Evolutionary conservation across 2,888 invertebrate species (phyloP).

Genomic region (Ochropacha duplaris): DNA sequence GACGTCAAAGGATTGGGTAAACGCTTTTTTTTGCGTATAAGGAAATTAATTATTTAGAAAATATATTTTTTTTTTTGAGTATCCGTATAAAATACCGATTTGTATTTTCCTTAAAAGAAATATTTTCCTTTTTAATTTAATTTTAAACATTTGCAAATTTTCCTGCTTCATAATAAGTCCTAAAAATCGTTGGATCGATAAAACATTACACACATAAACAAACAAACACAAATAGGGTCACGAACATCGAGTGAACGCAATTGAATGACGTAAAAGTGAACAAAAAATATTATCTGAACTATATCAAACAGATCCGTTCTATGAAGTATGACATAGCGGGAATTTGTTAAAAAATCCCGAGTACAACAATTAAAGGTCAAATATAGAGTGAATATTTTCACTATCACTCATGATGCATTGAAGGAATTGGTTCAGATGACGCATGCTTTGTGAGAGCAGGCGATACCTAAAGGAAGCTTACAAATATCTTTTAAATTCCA

Average conservation of each 20-base stretch:
- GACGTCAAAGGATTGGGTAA: constrained; percentile 16
- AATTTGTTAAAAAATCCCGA: constrained; percentile 32
- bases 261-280: not conserved
- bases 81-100: too few relatives aligned
- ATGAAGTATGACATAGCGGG: constrained; percentile 30
- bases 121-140: too few relatives aligned
- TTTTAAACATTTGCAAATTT: not conserved
- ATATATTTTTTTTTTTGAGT: too few relatives aligned
- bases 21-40: not conserved
- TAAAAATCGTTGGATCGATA: not conserved
- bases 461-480: not conserved
- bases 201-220: not conserved
- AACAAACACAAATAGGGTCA: too few relatives aligned
- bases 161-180: not conserved
- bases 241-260: not conserved
- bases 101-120: too few relatives aligned
- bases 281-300: constrained; percentile 3
- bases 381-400: constrained; percentile 21
- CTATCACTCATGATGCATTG: constrained; percentile 21
- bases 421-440: constrained; percentile 32
- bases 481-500: not conserved
- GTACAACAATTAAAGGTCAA: constrained; percentile 32
- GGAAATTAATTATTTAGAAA: not conserved
- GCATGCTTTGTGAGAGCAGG: constrained; percentile 25
- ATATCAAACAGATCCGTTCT: constrained; percentile 33